These are phyloP conservation scores for Hiodon tergisus DNA, from an alignment of 2,113 vertebrate genomes.

Conservation along the genomic window DNA sequence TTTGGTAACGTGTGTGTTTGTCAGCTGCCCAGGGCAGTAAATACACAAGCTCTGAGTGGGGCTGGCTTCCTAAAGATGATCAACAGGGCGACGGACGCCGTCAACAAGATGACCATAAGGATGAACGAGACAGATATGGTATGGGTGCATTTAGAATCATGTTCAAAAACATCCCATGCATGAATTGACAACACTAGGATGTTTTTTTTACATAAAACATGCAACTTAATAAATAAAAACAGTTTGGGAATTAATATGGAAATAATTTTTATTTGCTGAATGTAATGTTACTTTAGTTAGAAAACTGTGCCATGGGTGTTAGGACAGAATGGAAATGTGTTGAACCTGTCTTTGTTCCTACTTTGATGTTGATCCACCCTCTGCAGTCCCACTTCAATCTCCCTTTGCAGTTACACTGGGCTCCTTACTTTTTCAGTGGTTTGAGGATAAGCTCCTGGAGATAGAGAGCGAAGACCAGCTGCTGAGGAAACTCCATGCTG, in stretches of 20 bases:
- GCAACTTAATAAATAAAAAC: too few relatives aligned
- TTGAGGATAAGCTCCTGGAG: slow-evolving; percentile 96
- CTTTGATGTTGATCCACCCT: background rate
- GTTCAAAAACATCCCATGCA: too few relatives aligned
- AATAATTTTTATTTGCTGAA: too few relatives aligned
- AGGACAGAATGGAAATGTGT: too few relatives aligned
- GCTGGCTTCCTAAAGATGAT: slow-evolving; percentile 97
- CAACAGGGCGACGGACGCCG: slow-evolving; percentile 89
- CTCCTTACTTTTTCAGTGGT: slow-evolving; percentile 73
- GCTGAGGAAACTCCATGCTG: slow-evolving; percentile 78
- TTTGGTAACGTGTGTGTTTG: background rate
- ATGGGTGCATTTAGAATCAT: slow-evolving; percentile 45
- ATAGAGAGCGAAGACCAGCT: slow-evolving; percentile 91
- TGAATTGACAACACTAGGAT: too few relatives aligned
- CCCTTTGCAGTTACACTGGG: background rate
- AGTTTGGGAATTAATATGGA: too few relatives aligned
- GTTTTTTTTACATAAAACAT: too few relatives aligned
- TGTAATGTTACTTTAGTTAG: too few relatives aligned
- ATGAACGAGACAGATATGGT: slow-evolving; percentile 96
- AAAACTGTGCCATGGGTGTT: too few relatives aligned
- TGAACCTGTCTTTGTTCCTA: too few relatives aligned
- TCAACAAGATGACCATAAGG: slow-evolving; percentile 99
- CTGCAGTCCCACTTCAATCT: background rate
- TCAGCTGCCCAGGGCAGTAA: slow-evolving; percentile 84
- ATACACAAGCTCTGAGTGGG: slow-evolving; percentile 91